Evolutionary conservation across 2,797 vertebrate genomes (phyloP), one percentile per base, ranked within the genome.

Genomic region (Manis javanica): DNA sequence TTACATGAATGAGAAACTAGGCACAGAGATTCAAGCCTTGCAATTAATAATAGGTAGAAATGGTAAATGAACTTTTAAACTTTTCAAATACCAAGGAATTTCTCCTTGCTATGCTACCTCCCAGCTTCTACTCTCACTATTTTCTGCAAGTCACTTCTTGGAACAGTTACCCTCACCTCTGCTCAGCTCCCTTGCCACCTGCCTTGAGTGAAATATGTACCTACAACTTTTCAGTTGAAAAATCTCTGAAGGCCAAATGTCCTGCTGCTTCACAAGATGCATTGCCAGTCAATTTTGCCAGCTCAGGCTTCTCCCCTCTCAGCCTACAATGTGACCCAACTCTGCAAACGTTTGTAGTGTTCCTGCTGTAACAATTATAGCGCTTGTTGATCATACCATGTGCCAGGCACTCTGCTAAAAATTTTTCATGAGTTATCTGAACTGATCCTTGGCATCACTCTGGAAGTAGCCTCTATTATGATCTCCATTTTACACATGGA

Each of bases 341-440:
- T 14, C 23, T 53, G 29, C 51, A 37, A 19, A 29, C 0, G 0
- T 37, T 13, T n/a, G 68, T 3, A 14, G 7, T 8, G 1, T 31
- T 74, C 79, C n/a, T 3, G 12, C 49, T 86, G 3, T 39, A 46
- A 24, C 2, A 71, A 34, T 68, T 31, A 55, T 2, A 19, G 39
- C 3, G 0, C 18, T 29, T 13, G 23, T 14, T 64, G 83, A 88
- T 79, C 37, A 7, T 55, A 11, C 14, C 34, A 18, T 46, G n/a
- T 7, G 29, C 23, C 16, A 23, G 24, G 49, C 37, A 7, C 75
- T 46, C 14, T 13, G 82, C 15, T 77, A 42, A 15, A n/a, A 7
- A 37, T 53, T 72, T 84, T 24, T 24, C 2, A 1, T 0, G n/a
- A 9, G 61, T 39, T 53, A 23, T 53, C 66, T 69, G 68, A 93